phyloP scores from a whole-genome alignment of 2,113 vertebrate species.

The Leptobrachium leishanense region DNA sequence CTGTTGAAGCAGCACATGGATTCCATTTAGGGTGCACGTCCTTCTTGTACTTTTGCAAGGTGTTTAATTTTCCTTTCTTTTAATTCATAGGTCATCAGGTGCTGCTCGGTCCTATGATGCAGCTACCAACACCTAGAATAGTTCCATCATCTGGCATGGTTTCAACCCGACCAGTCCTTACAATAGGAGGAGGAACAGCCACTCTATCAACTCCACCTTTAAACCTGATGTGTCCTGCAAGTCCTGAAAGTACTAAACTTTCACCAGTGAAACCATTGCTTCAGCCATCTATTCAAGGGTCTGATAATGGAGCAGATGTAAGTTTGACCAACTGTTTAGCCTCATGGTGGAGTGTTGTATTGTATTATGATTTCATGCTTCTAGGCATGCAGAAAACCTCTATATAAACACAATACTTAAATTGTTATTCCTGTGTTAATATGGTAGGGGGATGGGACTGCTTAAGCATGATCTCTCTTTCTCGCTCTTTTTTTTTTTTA shows the following conservation, averaged over 20 bases:
- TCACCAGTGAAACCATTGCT: conserved; percentile 59
- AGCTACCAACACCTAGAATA: conserved; percentile 74
- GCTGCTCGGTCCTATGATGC: conserved; percentile 80
- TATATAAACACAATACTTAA: too few relatives aligned
- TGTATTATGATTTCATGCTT: too few relatives aligned
- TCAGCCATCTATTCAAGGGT: conserved; percentile 44
- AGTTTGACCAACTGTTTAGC: conserved; percentile 53
- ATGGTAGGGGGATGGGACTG: too few relatives aligned
- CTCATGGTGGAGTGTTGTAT: too few relatives aligned
- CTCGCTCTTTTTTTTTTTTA: too few relatives aligned
- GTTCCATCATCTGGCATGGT: conserved; percentile 72
- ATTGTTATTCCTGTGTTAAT: too few relatives aligned
- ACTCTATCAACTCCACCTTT: conserved; percentile 65
- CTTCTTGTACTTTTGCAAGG: too few relatives aligned
- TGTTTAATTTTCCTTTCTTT: neutral
- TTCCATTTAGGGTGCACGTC: too few relatives aligned
- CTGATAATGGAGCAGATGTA: conserved; percentile 62
- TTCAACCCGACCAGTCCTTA: conserved; percentile 63
- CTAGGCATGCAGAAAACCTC: too few relatives aligned
- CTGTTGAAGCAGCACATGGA: too few relatives aligned
- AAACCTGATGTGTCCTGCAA: conserved; percentile 62
- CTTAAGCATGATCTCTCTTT: too few relatives aligned
- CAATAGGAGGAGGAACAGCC: conserved; percentile 65
- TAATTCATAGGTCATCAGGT: conserved; percentile 69
- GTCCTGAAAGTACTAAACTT: conserved; percentile 51